Percentiles rank a stretch among this genome's conserved stretches.
Evolutionary conservation across 2,797 vertebrate species (phyloP).

Genomic region (Podarcis siculus): DNA sequence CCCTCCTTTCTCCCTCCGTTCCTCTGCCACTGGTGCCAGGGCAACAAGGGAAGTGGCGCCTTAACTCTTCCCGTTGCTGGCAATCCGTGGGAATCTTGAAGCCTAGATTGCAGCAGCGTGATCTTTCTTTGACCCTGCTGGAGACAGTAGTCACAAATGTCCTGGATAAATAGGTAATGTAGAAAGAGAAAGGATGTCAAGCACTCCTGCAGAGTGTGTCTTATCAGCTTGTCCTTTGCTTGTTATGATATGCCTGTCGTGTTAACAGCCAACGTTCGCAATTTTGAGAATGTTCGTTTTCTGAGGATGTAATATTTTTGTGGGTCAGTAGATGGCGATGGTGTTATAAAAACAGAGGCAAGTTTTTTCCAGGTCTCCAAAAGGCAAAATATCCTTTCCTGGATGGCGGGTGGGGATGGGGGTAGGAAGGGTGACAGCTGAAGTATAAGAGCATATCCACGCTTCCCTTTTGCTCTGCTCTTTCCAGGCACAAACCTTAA

Average conservation of each 20-base stretch:
- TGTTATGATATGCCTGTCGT: not conserved
- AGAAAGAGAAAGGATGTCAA: rapidly evolving
- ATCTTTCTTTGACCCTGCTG: not conserved
- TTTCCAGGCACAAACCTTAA: too few relatives aligned
- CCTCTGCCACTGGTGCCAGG: not conserved
- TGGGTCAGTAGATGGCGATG: conserved; percentile 60
- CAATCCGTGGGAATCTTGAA: not conserved
- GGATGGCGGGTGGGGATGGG: too few relatives aligned
- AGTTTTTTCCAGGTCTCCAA: not conserved
- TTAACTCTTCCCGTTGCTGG: not conserved
- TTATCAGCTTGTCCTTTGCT: not conserved
- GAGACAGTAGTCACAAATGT: rapidly evolving
- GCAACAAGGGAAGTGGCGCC: not conserved
- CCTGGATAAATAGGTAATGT: not conserved
- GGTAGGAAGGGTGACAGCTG: not conserved
- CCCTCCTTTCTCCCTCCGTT: not conserved
- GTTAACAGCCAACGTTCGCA: rapidly evolving
- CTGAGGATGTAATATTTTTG: not conserved
- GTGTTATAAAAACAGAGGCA: conserved; percentile 38
- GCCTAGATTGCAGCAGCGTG: too few relatives aligned
- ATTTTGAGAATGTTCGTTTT: rapidly evolving
- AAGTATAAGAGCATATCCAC: not conserved
- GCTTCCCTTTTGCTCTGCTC: too few relatives aligned
- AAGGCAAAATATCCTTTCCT: not conserved
- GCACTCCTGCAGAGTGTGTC: rapidly evolving